Evolutionary conservation across 2,888 invertebrate species (phyloP).

Genomic region (Noctuana brunneofusca): DNA sequence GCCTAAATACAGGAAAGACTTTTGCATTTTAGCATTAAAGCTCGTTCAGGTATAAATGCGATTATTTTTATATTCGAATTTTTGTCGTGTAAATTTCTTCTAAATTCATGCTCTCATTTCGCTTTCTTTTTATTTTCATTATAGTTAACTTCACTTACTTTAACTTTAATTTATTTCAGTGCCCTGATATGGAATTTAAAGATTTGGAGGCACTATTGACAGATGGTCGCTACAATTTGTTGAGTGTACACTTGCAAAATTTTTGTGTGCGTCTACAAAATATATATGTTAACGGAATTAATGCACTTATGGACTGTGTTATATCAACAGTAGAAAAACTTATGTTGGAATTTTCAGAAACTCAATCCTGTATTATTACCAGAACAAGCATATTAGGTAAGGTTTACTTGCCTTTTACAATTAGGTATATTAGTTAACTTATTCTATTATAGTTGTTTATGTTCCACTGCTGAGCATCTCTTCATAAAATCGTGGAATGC

Average conservation of each 20-base stretch:
- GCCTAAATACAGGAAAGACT: slow-evolving; percentile 87
- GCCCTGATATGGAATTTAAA: slow-evolving; percentile 89
- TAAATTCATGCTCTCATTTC: too few relatives aligned
- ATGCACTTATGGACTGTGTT: slow-evolving; percentile 85
- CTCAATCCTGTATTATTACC: slow-evolving; percentile 78
- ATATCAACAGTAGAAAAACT: slow-evolving; percentile 83
- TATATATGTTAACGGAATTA: slow-evolving; percentile 84
- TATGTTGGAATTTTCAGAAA: slow-evolving; percentile 79
- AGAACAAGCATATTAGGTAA: slow-evolving; percentile 87
- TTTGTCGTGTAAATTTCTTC: too few relatives aligned
- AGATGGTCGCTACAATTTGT: slow-evolving; percentile 82
- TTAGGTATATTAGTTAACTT: not conserved
- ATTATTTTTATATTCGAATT: not conserved
- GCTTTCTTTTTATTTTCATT: too few relatives aligned
- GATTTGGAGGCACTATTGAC: slow-evolving; percentile 86
- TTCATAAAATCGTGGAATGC: too few relatives aligned
- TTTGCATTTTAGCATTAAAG: slow-evolving; percentile 91
- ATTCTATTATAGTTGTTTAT: too few relatives aligned
- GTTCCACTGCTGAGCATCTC: too few relatives aligned
- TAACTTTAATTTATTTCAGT: slow-evolving; percentile 73
- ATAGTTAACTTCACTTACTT: too few relatives aligned
- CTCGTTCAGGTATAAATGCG: slow-evolving; percentile 85
- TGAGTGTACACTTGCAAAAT: slow-evolving; percentile 81
- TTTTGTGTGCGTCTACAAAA: slow-evolving; percentile 83
- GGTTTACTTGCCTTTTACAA: not conserved